phyloP scores from a whole-genome alignment of 2,797 vertebrate species.

The Mus spretus region DNA sequence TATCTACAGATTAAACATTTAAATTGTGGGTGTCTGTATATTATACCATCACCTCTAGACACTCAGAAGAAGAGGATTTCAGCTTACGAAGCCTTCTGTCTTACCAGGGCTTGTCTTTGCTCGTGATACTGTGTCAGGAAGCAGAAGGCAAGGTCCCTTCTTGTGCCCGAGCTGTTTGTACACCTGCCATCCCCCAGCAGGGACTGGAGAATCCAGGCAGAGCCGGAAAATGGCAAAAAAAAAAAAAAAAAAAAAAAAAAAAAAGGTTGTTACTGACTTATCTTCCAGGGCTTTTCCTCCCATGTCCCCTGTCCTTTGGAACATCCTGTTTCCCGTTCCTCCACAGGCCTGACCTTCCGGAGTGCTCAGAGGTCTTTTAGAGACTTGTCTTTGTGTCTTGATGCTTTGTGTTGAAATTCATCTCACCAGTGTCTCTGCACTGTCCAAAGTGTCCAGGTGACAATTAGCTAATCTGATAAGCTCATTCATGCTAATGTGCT shows the following conservation, averaged over 20 bases:
- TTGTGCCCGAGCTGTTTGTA: background rate
- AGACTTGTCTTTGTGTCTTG: background rate
- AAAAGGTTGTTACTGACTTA: background rate
- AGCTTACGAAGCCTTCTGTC: background rate
- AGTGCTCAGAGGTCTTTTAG: background rate
- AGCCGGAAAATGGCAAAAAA: background rate
- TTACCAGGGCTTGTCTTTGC: constrained; percentile 1
- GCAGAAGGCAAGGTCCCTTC: background rate
- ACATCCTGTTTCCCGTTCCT: background rate
- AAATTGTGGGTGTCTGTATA: background rate
- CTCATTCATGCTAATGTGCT: constrained; percentile 85
- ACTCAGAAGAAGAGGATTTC: background rate
- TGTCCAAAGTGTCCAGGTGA: constrained; percentile 85
- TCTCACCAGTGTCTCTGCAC: constrained; percentile 72
- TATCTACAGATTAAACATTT: background rate
- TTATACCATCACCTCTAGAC: background rate
- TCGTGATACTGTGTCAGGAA: constrained; percentile 11
- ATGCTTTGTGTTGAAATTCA: constrained; percentile 70
- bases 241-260: background rate
- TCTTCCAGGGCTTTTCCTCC: background rate
- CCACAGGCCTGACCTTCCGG: background rate
- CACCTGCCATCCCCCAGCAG: background rate
- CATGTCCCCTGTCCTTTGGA: background rate
- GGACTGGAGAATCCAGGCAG: background rate
- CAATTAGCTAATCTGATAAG: constrained; percentile 86